Conservation (phyloP, 1,140 invertebrate species). For the Sycobia sp. region DNA sequence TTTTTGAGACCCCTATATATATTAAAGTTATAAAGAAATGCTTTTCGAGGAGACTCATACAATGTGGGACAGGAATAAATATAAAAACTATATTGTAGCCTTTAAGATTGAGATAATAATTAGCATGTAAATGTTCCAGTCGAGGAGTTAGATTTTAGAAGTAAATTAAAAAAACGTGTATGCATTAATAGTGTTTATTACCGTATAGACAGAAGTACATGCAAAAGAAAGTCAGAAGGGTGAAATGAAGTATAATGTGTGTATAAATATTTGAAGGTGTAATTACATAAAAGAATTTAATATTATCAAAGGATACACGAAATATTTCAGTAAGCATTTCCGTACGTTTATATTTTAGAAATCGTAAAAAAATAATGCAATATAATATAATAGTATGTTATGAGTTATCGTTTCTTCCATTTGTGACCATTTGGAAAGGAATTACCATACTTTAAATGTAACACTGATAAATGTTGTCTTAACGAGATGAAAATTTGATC, state of each 20-base stretch:
- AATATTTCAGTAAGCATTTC: conserved; percentile 16
- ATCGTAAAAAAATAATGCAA: conserved; percentile 10
- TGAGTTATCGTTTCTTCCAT: conserved; percentile 43
- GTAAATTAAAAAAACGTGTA: conserved; percentile 16
- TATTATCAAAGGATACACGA: conserved; percentile 7
- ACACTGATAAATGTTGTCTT: conserved; percentile 48
- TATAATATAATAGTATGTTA: conserved; percentile 47
- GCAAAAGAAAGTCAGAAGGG: neutral
- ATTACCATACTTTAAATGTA: conserved; percentile 49
- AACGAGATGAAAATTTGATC: conserved; percentile 45
- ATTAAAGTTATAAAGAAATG: no score
- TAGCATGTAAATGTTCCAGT: conserved; percentile 50
- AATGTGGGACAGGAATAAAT: conserved; percentile 25
- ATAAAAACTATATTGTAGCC: conserved; percentile 35
- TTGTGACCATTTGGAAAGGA: conserved; percentile 43
- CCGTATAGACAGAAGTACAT: conserved; percentile 1
- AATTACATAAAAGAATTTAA: neutral
- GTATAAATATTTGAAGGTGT: neutral
- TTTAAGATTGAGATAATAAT: conserved; percentile 59
- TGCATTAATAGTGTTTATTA: conserved; percentile 22
- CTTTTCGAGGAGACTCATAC: no score
- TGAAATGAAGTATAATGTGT: neutral
- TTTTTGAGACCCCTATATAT: no score
- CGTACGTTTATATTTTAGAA: conserved; percentile 7
- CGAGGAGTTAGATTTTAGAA: conserved; percentile 14